Evolutionary conservation across 2,113 vertebrate genomes (phyloP).

Genomic region (Phodopus roborovskii): DNA sequence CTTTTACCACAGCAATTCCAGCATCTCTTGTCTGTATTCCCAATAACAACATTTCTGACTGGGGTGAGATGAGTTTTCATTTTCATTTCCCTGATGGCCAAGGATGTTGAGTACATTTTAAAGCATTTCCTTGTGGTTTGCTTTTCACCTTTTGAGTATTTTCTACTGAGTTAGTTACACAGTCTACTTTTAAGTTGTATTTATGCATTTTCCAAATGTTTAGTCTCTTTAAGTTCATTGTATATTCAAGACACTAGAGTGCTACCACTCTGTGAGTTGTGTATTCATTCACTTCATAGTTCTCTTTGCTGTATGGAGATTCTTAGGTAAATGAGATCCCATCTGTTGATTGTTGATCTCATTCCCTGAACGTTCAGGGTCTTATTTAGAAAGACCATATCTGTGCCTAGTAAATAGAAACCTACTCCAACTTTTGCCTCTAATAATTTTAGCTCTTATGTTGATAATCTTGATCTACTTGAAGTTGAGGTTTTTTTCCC

Average conservation of each 20-base stretch:
- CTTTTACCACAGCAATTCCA: not conserved
- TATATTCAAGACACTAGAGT: not conserved
- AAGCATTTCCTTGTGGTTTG: not conserved
- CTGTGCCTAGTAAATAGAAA: not conserved
- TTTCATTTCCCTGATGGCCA: not conserved
- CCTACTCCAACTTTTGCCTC: not conserved
- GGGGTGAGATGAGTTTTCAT: not conserved
- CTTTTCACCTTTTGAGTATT: not conserved
- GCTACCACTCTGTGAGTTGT: not conserved
- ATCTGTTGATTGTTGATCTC: not conserved
- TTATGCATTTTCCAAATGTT: not conserved
- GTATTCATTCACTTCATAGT: not conserved
- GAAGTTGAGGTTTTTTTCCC: not conserved
- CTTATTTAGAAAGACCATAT: not conserved
- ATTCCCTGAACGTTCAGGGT: not conserved
- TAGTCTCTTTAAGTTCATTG: not conserved
- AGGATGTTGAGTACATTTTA: not conserved
- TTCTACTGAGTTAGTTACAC: not conserved
- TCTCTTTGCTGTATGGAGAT: not conserved
- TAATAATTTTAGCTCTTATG: not conserved
- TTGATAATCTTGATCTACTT: not conserved
- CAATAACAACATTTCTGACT: not conserved
- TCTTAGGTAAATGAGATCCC: not conserved
- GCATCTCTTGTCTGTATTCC: not conserved
- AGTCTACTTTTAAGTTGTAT: not conserved